Evolutionary conservation across 1,140 invertebrate species (phyloP).

Genomic region (Diachasmimorpha longicaudata): DNA sequence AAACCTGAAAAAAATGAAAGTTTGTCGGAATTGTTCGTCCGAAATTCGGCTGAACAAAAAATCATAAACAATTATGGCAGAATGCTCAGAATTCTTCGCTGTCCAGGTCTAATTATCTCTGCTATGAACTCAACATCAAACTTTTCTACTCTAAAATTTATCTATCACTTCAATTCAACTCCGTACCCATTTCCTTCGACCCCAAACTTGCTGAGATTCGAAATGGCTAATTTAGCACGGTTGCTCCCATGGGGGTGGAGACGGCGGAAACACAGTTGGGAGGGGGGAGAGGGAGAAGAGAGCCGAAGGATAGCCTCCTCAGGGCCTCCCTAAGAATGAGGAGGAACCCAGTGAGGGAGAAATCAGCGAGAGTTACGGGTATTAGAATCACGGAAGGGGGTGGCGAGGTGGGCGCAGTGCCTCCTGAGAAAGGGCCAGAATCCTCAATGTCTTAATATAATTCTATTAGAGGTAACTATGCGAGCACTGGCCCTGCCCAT

Average conservation of each 20-base stretch:
- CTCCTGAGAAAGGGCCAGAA: slow-evolving; percentile 17
- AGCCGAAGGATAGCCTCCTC: background rate
- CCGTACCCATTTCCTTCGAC: slow-evolving; percentile 39
- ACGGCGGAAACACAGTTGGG: background rate
- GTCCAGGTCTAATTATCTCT: too few relatives aligned
- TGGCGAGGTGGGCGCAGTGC: slow-evolving; percentile 5
- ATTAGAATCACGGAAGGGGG: slow-evolving; percentile 23
- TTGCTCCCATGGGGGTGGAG: slow-evolving; percentile 46
- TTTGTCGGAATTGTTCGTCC: too few relatives aligned
- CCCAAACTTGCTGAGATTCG: slow-evolving; percentile 52
- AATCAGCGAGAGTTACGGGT: slow-evolving; percentile 12
- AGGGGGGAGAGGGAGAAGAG: background rate
- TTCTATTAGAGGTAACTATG: slow-evolving; percentile 64
- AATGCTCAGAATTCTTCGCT: too few relatives aligned
- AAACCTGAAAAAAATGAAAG: too few relatives aligned
- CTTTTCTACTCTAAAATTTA: background rate
- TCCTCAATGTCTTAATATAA: slow-evolving; percentile 59
- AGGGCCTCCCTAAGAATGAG: slow-evolving; percentile 12
- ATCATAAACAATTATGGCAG: too few relatives aligned
- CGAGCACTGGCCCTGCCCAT: slow-evolving; percentile 49
- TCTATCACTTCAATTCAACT: background rate
- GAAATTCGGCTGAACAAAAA: too few relatives aligned
- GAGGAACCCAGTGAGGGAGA: slow-evolving; percentile 23
- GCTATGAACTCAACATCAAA: background rate
- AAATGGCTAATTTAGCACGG: slow-evolving; percentile 62